A percentile compares a stretch with the other conserved stretches of the same genome.
These are phyloP conservation scores for Carassius gibelio DNA, from an alignment of 2,113 vertebrate species.

Conservation along the genomic window DNA sequence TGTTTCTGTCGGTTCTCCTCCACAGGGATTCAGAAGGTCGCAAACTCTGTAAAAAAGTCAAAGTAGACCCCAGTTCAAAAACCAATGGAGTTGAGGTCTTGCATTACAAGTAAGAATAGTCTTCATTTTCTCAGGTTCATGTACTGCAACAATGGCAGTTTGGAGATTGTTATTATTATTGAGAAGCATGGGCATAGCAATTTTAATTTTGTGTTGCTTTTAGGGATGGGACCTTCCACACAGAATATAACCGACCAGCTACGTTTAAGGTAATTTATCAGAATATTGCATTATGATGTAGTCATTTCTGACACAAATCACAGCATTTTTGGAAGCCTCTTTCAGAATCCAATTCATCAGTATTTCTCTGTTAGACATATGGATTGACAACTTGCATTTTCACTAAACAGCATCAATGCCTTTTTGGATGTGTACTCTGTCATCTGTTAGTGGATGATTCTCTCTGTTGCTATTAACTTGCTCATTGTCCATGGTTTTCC, in stretches of 20 bases:
- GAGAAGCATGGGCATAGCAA: background rate
- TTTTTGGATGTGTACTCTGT: background rate
- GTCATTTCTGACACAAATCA: background rate
- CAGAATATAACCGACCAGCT: slow-evolving; percentile 87
- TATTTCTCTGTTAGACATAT: background rate
- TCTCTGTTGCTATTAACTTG: background rate
- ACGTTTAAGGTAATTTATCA: slow-evolving; percentile 86
- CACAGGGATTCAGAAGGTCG: slow-evolving; percentile 90
- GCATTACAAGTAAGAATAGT: slow-evolving; percentile 92
- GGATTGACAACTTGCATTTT: slow-evolving; percentile 2
- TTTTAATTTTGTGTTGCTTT: slow-evolving; percentile 58
- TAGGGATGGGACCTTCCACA: slow-evolving; percentile 95
- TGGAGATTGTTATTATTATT: background rate
- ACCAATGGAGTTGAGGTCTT: slow-evolving; percentile 84
- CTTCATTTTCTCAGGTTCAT: background rate
- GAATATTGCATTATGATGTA: background rate
- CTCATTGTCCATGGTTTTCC: slow-evolving; percentile 16
- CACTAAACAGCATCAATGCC: background rate
- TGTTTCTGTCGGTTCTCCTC: slow-evolving; percentile 60
- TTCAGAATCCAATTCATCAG: background rate
- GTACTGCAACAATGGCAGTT: background rate
- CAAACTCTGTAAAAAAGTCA: slow-evolving; percentile 98
- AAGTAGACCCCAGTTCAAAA: slow-evolving; percentile 91
- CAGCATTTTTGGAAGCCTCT: background rate
- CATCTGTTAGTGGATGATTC: slow-evolving; percentile 4